Percentiles rank a stretch among this genome's conserved stretches.
Evolutionary conservation across 2,888 invertebrate genomes (phyloP).

Genomic region (Ochropleura plecta): DNA sequence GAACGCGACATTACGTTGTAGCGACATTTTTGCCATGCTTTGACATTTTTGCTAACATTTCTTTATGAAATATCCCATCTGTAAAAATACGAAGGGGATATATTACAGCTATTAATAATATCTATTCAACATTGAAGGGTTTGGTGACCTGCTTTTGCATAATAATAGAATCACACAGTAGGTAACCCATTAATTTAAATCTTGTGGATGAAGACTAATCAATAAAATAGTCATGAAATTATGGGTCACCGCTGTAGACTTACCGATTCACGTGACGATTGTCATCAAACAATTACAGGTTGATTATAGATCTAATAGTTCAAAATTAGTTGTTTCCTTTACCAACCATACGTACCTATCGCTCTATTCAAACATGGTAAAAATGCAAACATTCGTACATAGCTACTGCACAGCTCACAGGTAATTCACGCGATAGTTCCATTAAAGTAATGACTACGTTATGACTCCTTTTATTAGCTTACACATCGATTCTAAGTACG

Average conservation of each 20-base stretch:
- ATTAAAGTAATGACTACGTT: constrained; percentile 38
- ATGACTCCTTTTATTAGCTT: constrained; percentile 26
- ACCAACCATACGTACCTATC: neutral
- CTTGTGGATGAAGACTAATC: constrained; percentile 1
- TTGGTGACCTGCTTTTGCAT: neutral
- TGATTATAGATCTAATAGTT: constrained; percentile 9
- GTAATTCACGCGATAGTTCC: constrained; percentile 32
- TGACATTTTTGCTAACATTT: neutral
- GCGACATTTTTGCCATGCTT: neutral
- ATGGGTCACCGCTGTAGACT: constrained; percentile 6
- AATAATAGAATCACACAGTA: neutral
- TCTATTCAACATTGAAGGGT: neutral
- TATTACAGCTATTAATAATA: neutral
- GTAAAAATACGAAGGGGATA: neutral
- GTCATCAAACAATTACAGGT: constrained; percentile 5
- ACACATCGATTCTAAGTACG: constrained; percentile 13
- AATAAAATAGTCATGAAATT: neutral
- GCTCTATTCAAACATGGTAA: constrained; percentile 9
- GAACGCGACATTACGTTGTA: neutral
- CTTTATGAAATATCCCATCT: neutral
- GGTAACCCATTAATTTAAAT: neutral
- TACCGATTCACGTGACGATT: neutral
- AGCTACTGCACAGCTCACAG: neutral
- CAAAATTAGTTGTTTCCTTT: constrained; percentile 13
- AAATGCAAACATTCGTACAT: constrained; percentile 22